Evolutionary conservation across 2,113 vertebrate genomes (phyloP).

Genomic region (Zosterops japonicus): DNA sequence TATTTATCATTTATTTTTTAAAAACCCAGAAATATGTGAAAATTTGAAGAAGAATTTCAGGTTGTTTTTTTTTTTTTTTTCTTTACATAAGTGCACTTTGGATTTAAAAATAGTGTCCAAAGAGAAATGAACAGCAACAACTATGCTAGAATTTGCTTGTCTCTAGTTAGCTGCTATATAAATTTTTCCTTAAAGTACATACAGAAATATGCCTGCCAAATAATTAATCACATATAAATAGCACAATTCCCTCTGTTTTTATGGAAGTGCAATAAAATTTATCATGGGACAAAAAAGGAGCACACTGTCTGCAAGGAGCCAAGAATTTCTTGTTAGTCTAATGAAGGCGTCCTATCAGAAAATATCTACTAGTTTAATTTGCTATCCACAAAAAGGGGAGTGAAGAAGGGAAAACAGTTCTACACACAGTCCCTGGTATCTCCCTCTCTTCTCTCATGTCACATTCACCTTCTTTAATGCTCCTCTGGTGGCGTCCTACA

Average conservation of each 20-base stretch:
- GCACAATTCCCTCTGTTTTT: neutral
- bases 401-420: no score
- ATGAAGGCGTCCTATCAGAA: no score
- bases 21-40: neutral
- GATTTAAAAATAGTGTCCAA: neutral
- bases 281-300: no score
- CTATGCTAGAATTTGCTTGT: neutral
- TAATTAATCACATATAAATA: neutral
- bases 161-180: neutral
- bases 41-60: neutral
- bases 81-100: neutral
- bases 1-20: neutral
- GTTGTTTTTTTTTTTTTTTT: neutral
- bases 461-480: no score
- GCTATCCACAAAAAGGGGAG: no score
- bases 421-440: no score
- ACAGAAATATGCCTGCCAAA: neutral
- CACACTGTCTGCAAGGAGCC: no score
- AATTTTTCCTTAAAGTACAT: neutral
- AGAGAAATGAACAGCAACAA: neutral
- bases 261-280: neutral
- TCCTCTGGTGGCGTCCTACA: no score
- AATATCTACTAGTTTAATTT: no score
- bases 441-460: no score
- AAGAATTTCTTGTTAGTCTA: no score